Evolutionary conservation across 2,888 invertebrate species (phyloP).

Genomic region (Endomychus coccineus): DNA sequence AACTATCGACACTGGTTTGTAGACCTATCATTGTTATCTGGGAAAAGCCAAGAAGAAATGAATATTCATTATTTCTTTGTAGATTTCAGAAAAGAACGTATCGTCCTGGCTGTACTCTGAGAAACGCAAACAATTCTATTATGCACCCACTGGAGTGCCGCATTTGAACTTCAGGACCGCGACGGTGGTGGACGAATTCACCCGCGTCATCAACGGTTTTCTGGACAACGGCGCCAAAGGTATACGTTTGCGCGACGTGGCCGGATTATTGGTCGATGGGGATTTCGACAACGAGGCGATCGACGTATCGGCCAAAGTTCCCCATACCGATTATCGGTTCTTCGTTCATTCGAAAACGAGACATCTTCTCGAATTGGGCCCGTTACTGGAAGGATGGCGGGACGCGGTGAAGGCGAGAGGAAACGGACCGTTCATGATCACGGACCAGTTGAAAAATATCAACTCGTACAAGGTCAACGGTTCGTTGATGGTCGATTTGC

Average conservation of each 20-base stretch:
- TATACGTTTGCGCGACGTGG: conserved; percentile 64
- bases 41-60: no score
- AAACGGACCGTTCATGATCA: conserved; percentile 37
- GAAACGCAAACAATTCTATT: conserved; percentile 61
- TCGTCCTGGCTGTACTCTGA: conserved; percentile 67
- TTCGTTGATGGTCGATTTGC: conserved; percentile 40
- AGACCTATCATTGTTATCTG: background rate
- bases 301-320: conserved; percentile 26
- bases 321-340: conserved; percentile 50
- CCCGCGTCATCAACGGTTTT: conserved; percentile 62
- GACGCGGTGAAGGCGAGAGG: conserved; percentile 53
- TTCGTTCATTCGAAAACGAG: conserved; percentile 58
- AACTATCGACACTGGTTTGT: no score
- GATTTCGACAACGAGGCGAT: conserved; percentile 47
- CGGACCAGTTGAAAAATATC: conserved; percentile 34
- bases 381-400: conserved; percentile 57
- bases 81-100: conserved; percentile 35
- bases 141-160: conserved; percentile 71
- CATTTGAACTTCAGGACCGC: conserved; percentile 76
- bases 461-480: conserved; percentile 37
- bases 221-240: conserved; percentile 72
- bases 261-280: conserved; percentile 56
- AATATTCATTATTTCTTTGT: conserved; percentile 28
- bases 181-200: conserved; percentile 57
- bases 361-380: conserved; percentile 53